These are phyloP conservation scores for Syngnathus rostellatus DNA, from an alignment of 2,797 vertebrate species.

Conservation along the genomic window DNA sequence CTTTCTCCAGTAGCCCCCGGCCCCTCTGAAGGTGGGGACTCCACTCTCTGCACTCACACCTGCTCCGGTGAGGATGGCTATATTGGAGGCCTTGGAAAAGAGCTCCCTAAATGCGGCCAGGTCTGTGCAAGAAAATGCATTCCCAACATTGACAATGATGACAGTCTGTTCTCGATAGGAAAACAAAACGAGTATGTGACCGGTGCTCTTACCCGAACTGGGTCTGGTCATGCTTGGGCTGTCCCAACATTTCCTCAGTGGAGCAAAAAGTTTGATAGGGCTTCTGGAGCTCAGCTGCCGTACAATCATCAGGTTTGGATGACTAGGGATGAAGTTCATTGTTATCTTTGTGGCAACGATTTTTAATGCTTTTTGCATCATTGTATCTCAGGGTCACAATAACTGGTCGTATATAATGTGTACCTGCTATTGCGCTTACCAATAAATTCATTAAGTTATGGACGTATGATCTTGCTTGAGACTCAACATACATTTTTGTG, in stretches of 20 bases:
- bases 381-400: not conserved
- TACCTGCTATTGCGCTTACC: not conserved
- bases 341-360: not conserved
- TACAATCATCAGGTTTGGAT: constrained; percentile 46
- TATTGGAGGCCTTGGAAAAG: constrained; percentile 83
- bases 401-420: not conserved
- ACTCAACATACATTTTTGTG: not conserved
- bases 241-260: constrained; percentile 21
- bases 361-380: not conserved
- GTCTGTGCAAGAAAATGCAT: constrained; percentile 54
- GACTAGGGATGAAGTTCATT: not conserved
- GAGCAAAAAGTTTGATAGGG: constrained; percentile 23
- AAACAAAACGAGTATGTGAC: not conserved
- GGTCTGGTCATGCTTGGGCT: constrained; percentile 54
- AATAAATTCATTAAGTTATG: not conserved
- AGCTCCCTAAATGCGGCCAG: constrained; percentile 80
- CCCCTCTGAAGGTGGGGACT: constrained; percentile 89
- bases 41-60: constrained; percentile 93
- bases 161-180: not conserved
- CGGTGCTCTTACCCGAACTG: constrained; percentile 57
- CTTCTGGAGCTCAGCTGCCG: constrained; percentile 36
- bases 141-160: not conserved
- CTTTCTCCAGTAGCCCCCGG: constrained; percentile 90
- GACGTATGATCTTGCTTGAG: not conserved
- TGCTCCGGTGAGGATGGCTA: constrained; percentile 84